Percentiles rank a stretch among this genome's conserved stretches.
Evolutionary conservation across 2,888 invertebrate species (phyloP).

Genomic region (Philaethria dido): DNA sequence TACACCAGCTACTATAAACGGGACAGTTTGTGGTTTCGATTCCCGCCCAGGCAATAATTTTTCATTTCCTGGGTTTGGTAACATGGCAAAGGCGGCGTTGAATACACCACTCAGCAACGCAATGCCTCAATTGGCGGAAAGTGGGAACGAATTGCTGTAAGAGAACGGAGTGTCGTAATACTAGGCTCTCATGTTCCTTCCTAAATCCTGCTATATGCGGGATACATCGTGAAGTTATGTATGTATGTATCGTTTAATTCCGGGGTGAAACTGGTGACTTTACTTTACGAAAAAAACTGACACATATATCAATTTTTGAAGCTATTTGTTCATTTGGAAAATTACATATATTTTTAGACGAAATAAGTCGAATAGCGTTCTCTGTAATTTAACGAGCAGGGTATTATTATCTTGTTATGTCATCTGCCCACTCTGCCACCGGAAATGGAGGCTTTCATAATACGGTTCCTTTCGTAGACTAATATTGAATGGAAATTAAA

Average conservation of each 20-base stretch:
- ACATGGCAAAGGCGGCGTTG: too few relatives aligned
- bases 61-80: too few relatives aligned
- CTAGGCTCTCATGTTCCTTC: not conserved
- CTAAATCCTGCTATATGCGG: not conserved
- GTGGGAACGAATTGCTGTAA: too few relatives aligned
- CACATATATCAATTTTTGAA: not conserved
- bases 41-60: too few relatives aligned
- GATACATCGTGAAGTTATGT: not conserved
- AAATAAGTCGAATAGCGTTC: not conserved
- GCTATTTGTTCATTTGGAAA: not conserved
- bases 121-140: too few relatives aligned
- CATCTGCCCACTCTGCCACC: constrained; percentile 1
- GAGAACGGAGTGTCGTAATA: not conserved
- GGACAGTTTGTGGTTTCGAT: too few relatives aligned
- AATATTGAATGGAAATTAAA: constrained; percentile 14
- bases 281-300: too few relatives aligned
- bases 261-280: too few relatives aligned
- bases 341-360: not conserved
- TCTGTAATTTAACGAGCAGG: not conserved
- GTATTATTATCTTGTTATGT: constrained; percentile 18
- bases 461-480: constrained; percentile 2
- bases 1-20: too few relatives aligned
- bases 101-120: too few relatives aligned
- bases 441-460: constrained; percentile 16
- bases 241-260: too few relatives aligned